Evolutionary conservation across 2,113 vertebrate species (phyloP), one percentile per base, ranked within the genome.

Genomic region (Paratilapia polleni): DNA sequence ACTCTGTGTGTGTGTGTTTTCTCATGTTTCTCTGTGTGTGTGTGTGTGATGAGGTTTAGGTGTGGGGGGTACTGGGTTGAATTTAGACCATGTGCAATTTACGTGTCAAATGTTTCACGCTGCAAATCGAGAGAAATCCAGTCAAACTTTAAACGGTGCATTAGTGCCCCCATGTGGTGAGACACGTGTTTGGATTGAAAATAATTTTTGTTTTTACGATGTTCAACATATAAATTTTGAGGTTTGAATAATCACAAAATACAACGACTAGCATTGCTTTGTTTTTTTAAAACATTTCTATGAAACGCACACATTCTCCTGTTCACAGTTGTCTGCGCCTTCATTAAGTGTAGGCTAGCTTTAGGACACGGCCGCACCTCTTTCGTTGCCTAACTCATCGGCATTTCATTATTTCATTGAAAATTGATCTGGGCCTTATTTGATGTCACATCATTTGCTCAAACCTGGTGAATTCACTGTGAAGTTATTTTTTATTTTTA

Each of bases 51-150:
- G n/a, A n/a, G n/a, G n/a, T n/a, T n/a, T n/a, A n/a, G n/a, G n/a
- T n/a, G 77, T 75, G 22, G 61, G 64, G 81, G 66, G 77, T 66
- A 59, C 34, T 57, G 75, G 36, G 6, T 49, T 62, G 82, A 82
- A 77, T 86, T 87, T 57, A 49, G 61, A 78, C 31, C 81, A 81
- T 90, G 81, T 91, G 84, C 24, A 19, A 20, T 84, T 81, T 73
- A 85, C 56, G 80, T 85, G 89, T 93, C 76, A 80, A 78, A 89
- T 17, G 12, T 22, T 87, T 88, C 83, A 84, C 62, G 17, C 36
- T 78, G 22, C 19, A 77, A 85, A 78, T 78, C 9, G 24, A 57
- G 22, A 31, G 1, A 12, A 38, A 66, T 34, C 41, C 20, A 13
- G 38, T 49, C 2, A 2, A 36, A 49, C 36, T 13, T 49, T 24